A percentile compares a stretch with the other conserved stretches of the same genome.
phyloP scores from a whole-genome alignment of 92 coral and sea anemone genomes.

The Blastomussa wellsi region DNA sequence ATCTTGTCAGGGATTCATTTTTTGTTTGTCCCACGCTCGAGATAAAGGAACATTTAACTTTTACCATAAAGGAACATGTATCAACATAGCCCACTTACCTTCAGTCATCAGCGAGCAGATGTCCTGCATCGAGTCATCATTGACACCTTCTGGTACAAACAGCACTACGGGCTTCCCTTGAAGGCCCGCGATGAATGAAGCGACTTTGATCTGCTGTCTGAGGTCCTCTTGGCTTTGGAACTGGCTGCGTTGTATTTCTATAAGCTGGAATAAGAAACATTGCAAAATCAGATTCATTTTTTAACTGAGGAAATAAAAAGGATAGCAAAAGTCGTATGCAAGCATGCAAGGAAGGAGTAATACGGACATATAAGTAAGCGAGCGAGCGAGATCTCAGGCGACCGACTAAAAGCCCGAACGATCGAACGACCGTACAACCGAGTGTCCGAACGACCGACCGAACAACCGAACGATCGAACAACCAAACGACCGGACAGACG shows the following conservation, averaged over 20 bases:
- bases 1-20: too few species aligned
- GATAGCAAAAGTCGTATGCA: too few species aligned
- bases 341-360: too few species aligned
- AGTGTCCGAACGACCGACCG: background rate
- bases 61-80: background rate
- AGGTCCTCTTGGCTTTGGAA: constrained; percentile 73
- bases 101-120: constrained; percentile 88
- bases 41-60: too few species aligned
- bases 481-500: background rate
- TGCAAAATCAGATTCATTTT: background rate
- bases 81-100: constrained; percentile 50
- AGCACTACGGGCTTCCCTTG: constrained; percentile 90
- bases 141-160: constrained; percentile 80
- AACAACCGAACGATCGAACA: background rate
- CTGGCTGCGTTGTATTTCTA: constrained; percentile 67
- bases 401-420: too few species aligned
- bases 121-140: constrained; percentile 75
- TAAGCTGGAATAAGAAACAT: constrained; percentile 37
- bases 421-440: too few species aligned
- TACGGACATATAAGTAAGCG: too few species aligned
- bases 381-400: too few species aligned
- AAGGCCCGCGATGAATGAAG: constrained; percentile 84
- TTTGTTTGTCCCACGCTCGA: too few species aligned
- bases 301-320: too few species aligned
- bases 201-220: constrained; percentile 90